phyloP scores from a whole-genome alignment of 2,888 invertebrate genomes.

The Malacosoma neustria region DNA sequence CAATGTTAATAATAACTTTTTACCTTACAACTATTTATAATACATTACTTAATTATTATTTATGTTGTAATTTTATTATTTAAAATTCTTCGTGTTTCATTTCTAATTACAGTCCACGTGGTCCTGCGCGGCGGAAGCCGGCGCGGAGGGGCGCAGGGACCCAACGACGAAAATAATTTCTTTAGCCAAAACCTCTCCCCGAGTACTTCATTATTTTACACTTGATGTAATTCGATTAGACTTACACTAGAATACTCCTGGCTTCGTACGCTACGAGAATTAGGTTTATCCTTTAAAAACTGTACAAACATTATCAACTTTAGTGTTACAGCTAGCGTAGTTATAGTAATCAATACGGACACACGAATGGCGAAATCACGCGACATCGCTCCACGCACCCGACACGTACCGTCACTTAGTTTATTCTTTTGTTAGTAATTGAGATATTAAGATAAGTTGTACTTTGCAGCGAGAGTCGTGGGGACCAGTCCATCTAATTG shows the following conservation, averaged over 20 bases:
- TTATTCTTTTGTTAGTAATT: constrained; percentile 23
- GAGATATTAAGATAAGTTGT: constrained; percentile 48
- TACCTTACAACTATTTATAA: constrained; percentile 72
- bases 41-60: constrained; percentile 70
- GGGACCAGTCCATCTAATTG: constrained; percentile 21
- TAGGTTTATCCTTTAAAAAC: constrained; percentile 61
- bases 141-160: background rate
- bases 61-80: constrained; percentile 67
- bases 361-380: constrained; percentile 27
- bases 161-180: background rate
- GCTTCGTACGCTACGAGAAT: constrained; percentile 68
- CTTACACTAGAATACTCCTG: constrained; percentile 70
- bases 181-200: constrained; percentile 19
- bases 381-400: constrained; percentile 38
- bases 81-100: constrained; percentile 70
- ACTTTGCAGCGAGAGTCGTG: constrained; percentile 38
- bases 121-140: constrained; percentile 21
- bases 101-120: constrained; percentile 64
- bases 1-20: constrained; percentile 76
- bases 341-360: constrained; percentile 35
- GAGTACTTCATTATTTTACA: constrained; percentile 62
- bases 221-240: constrained; percentile 73
- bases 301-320: constrained; percentile 66
- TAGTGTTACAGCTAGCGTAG: constrained; percentile 50
- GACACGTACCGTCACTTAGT: constrained; percentile 31